phyloP scores from a whole-genome alignment of 1,140 invertebrate genomes.

The Listronotus oregonensis region DNA sequence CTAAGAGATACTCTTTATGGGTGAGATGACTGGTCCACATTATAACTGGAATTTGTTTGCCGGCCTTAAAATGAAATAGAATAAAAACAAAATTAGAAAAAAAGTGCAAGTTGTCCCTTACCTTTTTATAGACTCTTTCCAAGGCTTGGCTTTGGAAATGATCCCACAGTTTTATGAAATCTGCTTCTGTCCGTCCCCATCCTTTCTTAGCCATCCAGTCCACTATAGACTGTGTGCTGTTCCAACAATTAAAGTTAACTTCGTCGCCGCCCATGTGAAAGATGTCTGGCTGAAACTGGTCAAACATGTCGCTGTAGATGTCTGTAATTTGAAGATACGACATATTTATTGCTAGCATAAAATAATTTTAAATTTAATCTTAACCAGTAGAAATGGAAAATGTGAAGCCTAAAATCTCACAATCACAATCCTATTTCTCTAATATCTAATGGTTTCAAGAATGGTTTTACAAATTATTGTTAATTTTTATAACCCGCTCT shows the following conservation, averaged over 20 bases:
- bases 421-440: too few species aligned
- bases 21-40: slow-evolving; percentile 86
- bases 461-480: too few species aligned
- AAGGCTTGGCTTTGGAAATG: slow-evolving; percentile 74
- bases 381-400: too few species aligned
- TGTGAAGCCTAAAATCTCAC: too few species aligned
- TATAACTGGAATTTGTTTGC: slow-evolving; percentile 66
- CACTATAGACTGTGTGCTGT: slow-evolving; percentile 67
- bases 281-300: slow-evolving; percentile 71
- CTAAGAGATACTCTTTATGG: slow-evolving; percentile 65
- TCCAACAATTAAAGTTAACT: slow-evolving; percentile 76
- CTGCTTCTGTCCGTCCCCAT: slow-evolving; percentile 63
- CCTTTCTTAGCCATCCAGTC: slow-evolving; percentile 71
- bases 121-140: slow-evolving; percentile 61
- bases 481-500: too few species aligned
- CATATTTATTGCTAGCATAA: too few species aligned
- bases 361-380: too few species aligned
- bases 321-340: slow-evolving; percentile 44
- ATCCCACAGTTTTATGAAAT: slow-evolving; percentile 77
- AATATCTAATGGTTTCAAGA: too few species aligned
- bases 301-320: slow-evolving; percentile 58
- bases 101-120: slow-evolving; percentile 6
- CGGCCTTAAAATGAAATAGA: slow-evolving; percentile 45
- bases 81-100: not conserved
- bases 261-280: slow-evolving; percentile 92